phyloP scores from a whole-genome alignment of 2,888 invertebrate genomes.

The Habrosyne pyritoides region DNA sequence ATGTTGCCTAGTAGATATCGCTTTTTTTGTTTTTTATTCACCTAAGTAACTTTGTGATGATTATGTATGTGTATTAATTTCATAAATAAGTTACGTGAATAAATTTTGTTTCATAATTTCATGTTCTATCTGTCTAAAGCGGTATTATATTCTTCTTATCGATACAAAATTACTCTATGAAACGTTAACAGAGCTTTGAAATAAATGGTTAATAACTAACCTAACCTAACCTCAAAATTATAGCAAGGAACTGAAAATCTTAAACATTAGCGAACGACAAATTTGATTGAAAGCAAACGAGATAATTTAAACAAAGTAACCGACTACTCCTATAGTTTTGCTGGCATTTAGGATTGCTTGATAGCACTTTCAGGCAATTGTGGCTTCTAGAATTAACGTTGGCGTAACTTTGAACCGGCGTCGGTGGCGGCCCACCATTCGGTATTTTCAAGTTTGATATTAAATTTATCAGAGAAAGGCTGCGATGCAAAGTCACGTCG shows the following conservation, averaged over 20 bases:
- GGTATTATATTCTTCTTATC: too few species aligned
- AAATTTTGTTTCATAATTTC: too few species aligned
- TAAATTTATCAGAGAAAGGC: constrained; percentile 12
- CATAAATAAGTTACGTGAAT: too few species aligned
- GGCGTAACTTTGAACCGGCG: constrained; percentile 10
- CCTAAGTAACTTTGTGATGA: too few species aligned
- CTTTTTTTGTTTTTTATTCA: too few species aligned
- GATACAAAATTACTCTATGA: too few species aligned
- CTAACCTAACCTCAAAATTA: neutral
- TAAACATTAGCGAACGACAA: neutral
- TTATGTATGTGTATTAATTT: too few species aligned
- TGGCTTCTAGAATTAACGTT: constrained; percentile 1
- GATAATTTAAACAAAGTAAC: neutral
- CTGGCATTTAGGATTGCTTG: neutral
- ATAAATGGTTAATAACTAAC: too few species aligned
- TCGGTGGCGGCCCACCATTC: neutral
- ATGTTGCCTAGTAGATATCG: too few species aligned
- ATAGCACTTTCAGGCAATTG: neutral
- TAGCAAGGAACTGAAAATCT: neutral
- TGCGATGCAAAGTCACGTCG: constrained; percentile 10
- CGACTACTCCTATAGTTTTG: neutral
- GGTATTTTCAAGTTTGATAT: constrained; percentile 13
- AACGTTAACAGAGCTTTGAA: too few species aligned
- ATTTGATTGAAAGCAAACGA: neutral
- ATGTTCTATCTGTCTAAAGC: too few species aligned